phyloP scores from a whole-genome alignment of 2,113 vertebrate genomes.

The Scortum barcoo region DNA sequence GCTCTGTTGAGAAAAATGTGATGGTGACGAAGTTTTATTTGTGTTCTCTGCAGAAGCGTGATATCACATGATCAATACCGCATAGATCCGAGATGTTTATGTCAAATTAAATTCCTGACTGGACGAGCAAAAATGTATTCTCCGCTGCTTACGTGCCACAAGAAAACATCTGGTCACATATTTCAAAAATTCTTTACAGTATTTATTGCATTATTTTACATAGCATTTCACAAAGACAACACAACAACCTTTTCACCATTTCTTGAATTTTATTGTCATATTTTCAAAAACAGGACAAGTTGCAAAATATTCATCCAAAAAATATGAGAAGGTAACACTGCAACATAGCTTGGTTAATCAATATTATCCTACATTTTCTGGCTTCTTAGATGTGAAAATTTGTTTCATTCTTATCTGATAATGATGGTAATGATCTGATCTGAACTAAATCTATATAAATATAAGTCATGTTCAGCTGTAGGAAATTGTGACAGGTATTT shows the following conservation, averaged over 20 bases:
- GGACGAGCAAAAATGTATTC: neutral
- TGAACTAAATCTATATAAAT: too few species aligned
- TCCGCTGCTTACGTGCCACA: neutral
- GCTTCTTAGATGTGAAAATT: too few species aligned
- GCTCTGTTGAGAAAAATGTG: constrained; percentile 8
- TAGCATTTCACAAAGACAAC: constrained; percentile 8
- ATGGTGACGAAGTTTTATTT: neutral
- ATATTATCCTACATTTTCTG: neutral
- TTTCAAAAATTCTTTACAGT: neutral
- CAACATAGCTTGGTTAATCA: neutral
- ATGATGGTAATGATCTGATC: too few species aligned
- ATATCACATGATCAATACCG: constrained; percentile 20
- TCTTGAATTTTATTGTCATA: constrained; percentile 38
- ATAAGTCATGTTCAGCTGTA: too few species aligned
- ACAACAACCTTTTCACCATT: neutral
- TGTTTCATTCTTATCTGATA: too few species aligned
- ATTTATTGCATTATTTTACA: neutral
- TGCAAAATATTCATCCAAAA: constrained; percentile 2
- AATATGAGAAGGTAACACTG: neutral
- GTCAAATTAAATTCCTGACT: neutral
- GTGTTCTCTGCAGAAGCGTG: neutral
- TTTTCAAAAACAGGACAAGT: constrained; percentile 6
- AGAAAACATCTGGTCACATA: neutral
- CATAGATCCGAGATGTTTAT: neutral
- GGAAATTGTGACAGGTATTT: too few species aligned